Base-by-base conservation (phyloP, 2,113 vertebrate genomes). In the Petroica traversi region DNA sequence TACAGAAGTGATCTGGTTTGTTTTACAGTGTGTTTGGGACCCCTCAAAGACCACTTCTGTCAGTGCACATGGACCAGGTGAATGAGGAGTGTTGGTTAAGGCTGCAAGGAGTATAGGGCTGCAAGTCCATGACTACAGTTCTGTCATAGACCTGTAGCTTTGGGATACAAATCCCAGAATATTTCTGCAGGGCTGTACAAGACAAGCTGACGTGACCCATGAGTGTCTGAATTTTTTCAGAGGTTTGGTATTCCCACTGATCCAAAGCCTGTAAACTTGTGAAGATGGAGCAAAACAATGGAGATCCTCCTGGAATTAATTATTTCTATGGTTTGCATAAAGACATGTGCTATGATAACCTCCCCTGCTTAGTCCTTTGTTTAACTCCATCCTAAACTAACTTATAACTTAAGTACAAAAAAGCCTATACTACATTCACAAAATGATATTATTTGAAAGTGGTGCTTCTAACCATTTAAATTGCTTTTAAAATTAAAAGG, bases 61-160 rank as follows among this genome's bases (percentile, higher is more conserved):
- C 75, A 49, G 43, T 36, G 58, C 52, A 26, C 14, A 0, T 19
- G 33, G 58, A 28, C 36, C 67, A 64, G 18, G 43, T 36, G 66
- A 25, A 63, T 23, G 66, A 63, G 57, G 25, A 57, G 25, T 24
- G 18, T 43, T 80, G 67, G 23, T 80, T 43, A 43, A 29, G 45
- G 46, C 59, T 52, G 51, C 34, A 24, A 40, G 40, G 29, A 80
- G 25, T 34, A 41, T 31, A 45, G 41, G 41, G 51, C n/a, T 45
- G 11, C 25, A 28, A 5, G 26, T 3, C 0, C 3, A 1, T n/a
- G 24, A 6, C 24, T 48, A 2, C 0, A 3, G 36, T 61, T 81
- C 68, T 87, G 46, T 64, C 26, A 11, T 15, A 48, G 69, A 36
- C 29, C 55, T 78, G 41, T 41, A 36, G 25, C 46, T 89, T 41